These are phyloP conservation scores for Ormyrus pomaceus DNA, from an alignment of 2,888 invertebrate species.

Conservation along the genomic window DNA sequence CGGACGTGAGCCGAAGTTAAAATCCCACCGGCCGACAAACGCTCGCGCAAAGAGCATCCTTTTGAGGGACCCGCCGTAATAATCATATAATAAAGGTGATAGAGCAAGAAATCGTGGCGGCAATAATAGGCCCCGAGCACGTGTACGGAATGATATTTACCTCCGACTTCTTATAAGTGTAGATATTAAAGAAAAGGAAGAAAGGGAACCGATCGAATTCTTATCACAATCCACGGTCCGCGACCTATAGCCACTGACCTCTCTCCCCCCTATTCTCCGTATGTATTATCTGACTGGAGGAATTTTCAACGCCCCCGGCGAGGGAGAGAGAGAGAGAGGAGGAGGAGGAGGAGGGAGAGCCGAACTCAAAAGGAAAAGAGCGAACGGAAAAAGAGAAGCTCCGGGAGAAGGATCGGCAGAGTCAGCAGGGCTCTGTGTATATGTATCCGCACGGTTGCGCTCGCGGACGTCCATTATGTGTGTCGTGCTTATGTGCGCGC, in stretches of 20 bases:
- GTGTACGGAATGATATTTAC: slow-evolving; percentile 52
- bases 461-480: slow-evolving; percentile 43
- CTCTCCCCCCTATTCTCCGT: neutral
- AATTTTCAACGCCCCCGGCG: neutral
- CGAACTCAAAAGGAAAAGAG: slow-evolving; percentile 9
- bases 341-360: neutral
- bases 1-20: slow-evolving; percentile 19
- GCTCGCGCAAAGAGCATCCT: slow-evolving; percentile 15
- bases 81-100: slow-evolving; percentile 53
- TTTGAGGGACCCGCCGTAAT: slow-evolving; percentile 31
- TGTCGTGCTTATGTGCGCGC: slow-evolving; percentile 46
- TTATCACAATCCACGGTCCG: slow-evolving; percentile 34
- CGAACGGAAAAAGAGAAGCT: no score
- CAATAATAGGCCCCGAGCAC: slow-evolving; percentile 42
- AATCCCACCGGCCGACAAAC: neutral
- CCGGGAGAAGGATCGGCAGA: slow-evolving; percentile 22
- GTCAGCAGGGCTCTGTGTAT: slow-evolving; percentile 13
- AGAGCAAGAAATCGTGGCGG: slow-evolving; percentile 50
- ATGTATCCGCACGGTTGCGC: neutral
- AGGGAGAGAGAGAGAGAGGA: no score
- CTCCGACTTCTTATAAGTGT: slow-evolving; percentile 13
- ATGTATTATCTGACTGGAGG: slow-evolving; percentile 26
- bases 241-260: slow-evolving; percentile 18
- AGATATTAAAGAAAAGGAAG: slow-evolving; percentile 45
- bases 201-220: slow-evolving; percentile 25